These are phyloP conservation scores for Petrocephalus schoutedeni DNA, from an alignment of 2,797 vertebrate species.

Conservation along the genomic window DNA sequence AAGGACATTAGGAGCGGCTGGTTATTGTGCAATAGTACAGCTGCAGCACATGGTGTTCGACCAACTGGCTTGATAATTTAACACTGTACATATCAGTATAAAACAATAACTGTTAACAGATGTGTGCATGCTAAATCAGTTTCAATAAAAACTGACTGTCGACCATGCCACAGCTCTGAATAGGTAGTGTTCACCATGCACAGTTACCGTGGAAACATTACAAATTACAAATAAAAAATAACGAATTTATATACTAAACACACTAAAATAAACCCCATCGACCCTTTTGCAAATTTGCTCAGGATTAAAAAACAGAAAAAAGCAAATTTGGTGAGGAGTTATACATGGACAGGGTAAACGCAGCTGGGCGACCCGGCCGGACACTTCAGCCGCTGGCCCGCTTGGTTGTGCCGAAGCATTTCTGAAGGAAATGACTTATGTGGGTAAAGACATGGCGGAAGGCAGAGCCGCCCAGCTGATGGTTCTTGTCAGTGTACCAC, in stretches of 20 bases:
- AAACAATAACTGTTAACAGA: not conserved
- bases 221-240: not conserved
- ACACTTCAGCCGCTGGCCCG: not conserved
- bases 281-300: not conserved
- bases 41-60: not conserved
- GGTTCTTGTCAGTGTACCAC: conserved; percentile 97
- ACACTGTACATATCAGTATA: not conserved
- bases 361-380: not conserved
- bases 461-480: conserved; percentile 72
- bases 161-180: not conserved
- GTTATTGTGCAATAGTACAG: not conserved
- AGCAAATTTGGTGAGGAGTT: not conserved
- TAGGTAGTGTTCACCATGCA: not conserved
- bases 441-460: conserved; percentile 85
- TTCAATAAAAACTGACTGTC: not conserved
- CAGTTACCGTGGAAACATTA: not conserved
- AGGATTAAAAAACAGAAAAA: not conserved
- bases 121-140: not conserved
- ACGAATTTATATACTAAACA: not conserved
- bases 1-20: not conserved
- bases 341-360: not conserved
- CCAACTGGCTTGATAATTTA: not conserved
- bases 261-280: not conserved
- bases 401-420: conserved; percentile 66
- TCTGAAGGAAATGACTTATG: conserved; percentile 84